phyloP scores from a whole-genome alignment of 2,888 invertebrate genomes.

The Cerceris ruficornis region DNA sequence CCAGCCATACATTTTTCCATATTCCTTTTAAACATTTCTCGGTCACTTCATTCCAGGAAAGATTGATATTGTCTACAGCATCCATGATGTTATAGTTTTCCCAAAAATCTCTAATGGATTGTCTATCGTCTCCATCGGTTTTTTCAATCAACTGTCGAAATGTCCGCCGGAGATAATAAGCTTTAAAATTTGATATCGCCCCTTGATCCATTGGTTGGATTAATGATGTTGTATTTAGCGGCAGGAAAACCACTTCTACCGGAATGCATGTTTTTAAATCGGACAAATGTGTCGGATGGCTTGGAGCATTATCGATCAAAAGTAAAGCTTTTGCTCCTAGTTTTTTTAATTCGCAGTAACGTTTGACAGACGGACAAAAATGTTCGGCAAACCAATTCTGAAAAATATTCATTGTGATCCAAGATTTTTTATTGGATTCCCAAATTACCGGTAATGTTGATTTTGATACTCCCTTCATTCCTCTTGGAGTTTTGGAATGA shows the following conservation, averaged over 20 bases:
- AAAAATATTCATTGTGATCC: constrained; percentile 46
- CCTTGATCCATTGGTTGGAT: constrained; percentile 67
- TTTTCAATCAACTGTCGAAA: constrained; percentile 43
- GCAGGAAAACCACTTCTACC: constrained; percentile 50
- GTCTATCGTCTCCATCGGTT: constrained; percentile 25
- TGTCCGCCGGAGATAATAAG: constrained; percentile 55
- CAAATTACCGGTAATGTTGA: constrained; percentile 49
- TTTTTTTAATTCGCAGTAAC: constrained; percentile 43
- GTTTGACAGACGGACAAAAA: constrained; percentile 55
- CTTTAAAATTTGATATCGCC: constrained; percentile 66
- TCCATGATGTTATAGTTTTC: constrained; percentile 52
- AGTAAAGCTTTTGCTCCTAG: constrained; percentile 54
- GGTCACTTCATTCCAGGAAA: constrained; percentile 52
- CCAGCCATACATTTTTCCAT: constrained; percentile 34
- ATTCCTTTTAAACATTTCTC: constrained; percentile 38
- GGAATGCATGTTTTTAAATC: constrained; percentile 34
- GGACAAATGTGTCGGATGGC: constrained; percentile 46
- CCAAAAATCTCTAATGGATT: constrained; percentile 45
- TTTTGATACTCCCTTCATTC: constrained; percentile 45
- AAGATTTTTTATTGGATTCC: constrained; percentile 52
- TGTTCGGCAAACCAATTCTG: constrained; percentile 53
- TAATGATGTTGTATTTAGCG: constrained; percentile 61
- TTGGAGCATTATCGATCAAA: constrained; percentile 59
- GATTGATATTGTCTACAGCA: constrained; percentile 47
- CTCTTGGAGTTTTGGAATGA: constrained; percentile 48